A percentile compares a stretch with the other conserved stretches of the same genome.
phyloP scores from a whole-genome alignment of 1,140 invertebrate species.

The Drosophila mayri region DNA sequence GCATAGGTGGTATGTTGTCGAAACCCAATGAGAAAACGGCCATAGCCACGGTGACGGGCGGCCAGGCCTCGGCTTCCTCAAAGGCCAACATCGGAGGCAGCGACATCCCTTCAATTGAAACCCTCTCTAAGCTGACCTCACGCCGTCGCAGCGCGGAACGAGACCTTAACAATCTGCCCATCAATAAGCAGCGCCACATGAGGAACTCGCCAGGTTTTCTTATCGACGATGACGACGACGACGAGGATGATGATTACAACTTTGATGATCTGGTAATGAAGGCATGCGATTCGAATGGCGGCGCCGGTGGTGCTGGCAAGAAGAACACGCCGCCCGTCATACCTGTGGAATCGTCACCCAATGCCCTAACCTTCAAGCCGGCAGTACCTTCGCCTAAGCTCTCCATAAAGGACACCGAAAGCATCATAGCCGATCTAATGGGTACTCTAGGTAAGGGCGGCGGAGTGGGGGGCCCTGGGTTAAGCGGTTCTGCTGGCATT shows the following conservation, averaged over 20 bases:
- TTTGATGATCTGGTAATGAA: conserved; percentile 88
- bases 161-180: conserved; percentile 5
- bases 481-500: conserved; percentile 42
- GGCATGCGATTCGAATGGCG: conserved; percentile 82
- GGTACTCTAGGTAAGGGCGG: conserved; percentile 85
- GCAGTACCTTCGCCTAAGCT: conserved; percentile 75
- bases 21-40: conserved; percentile 1
- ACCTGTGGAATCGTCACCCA: conserved; percentile 50
- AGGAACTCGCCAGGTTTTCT: conserved; percentile 66
- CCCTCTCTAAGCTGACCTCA: conserved; percentile 4
- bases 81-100: neutral
- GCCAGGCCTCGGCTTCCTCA: neutral
- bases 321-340: conserved; percentile 17
- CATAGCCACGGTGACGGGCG: neutral
- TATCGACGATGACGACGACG: conserved; percentile 85
- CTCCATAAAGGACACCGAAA: conserved; percentile 87
- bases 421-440: conserved; percentile 88
- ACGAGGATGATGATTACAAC: conserved; percentile 88
- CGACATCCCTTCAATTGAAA: neutral
- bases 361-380: conserved; percentile 76
- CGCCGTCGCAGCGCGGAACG: conserved; percentile 26
- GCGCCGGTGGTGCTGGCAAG: neutral
- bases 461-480: neutral
- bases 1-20: neutral
- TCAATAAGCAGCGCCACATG: conserved; percentile 28